Conservation (phyloP, 1,140 invertebrate genomes). For the Drosophila neocordata region DNA sequence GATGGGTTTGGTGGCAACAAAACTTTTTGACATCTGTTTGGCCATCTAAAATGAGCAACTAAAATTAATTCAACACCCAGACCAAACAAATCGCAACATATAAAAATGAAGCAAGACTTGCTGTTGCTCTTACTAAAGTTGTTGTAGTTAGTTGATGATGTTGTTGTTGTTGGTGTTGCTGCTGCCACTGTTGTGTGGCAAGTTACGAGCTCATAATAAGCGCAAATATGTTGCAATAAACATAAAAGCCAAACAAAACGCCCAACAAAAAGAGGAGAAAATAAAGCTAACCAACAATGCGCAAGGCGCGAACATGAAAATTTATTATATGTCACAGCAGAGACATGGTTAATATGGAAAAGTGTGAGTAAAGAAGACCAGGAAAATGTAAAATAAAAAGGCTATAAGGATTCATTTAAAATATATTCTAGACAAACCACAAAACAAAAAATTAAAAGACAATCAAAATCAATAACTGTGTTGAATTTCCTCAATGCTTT, state of each 20-base stretch:
- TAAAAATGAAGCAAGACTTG: not conserved
- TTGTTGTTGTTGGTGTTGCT: constrained; percentile 26
- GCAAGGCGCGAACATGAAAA: constrained; percentile 46
- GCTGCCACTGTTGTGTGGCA: not conserved
- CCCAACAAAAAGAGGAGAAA: not conserved
- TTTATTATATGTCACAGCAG: constrained; percentile 37
- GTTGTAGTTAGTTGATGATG: constrained; percentile 2
- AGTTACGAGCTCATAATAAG: constrained; percentile 37
- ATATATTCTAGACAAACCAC: not conserved
- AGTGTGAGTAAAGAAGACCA: constrained; percentile 7
- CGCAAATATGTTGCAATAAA: constrained; percentile 43
- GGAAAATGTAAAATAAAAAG: not conserved
- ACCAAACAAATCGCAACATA: constrained; percentile 1
- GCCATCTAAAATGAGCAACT: constrained; percentile 15
- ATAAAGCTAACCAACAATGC: constrained; percentile 20
- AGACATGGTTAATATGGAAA: not conserved
- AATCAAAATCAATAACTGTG: constrained; percentile 54
- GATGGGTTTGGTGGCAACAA: not conserved
- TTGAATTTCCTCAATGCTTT: constrained; percentile 30
- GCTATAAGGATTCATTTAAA: constrained; percentile 1
- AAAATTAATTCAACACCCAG: constrained; percentile 26
- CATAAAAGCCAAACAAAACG: constrained; percentile 39
- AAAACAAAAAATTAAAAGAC: constrained; percentile 28
- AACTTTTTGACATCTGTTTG: constrained; percentile 11
- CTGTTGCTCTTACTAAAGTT: not conserved